Evolutionary conservation across 2,888 invertebrate genomes (phyloP).

Genomic region (Dicyrtoma fusca): DNA sequence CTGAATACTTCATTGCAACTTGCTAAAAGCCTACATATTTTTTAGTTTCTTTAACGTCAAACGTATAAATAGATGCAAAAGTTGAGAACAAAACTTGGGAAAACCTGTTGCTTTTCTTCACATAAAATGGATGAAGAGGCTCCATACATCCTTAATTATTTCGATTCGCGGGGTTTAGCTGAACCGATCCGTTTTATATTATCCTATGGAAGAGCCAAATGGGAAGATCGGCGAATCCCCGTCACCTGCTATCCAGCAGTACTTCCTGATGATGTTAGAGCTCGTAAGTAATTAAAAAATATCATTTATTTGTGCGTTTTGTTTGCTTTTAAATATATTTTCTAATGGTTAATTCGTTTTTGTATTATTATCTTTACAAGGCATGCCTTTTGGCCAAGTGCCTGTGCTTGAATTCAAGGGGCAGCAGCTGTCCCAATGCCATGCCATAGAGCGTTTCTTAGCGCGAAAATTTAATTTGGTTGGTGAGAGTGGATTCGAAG

Average conservation of each 20-base stretch:
- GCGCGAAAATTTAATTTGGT: not conserved
- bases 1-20: too few species aligned
- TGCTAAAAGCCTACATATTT: too few species aligned
- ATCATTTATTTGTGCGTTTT: too few species aligned
- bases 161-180: not conserved
- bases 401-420: not conserved
- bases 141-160: slow-evolving; percentile 11
- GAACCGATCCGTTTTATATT: slow-evolving; percentile 11
- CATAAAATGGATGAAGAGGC: not conserved
- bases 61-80: too few species aligned
- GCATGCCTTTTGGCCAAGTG: slow-evolving; percentile 16
- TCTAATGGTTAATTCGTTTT: too few species aligned
- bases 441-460: not conserved
- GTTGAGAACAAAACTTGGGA: too few species aligned
- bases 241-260: not conserved
- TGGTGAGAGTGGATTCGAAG: not conserved
- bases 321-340: not conserved
- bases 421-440: not conserved
- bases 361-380: slow-evolving; percentile 40
- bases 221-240: slow-evolving; percentile 6
- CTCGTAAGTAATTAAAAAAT: too few species aligned
- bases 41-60: too few species aligned
- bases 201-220: not conserved
- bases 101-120: too few species aligned
- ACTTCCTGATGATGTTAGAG: not conserved